These are phyloP conservation scores for Chrysodeixis includens DNA, from an alignment of 2,888 invertebrate genomes.

Conservation along the genomic window DNA sequence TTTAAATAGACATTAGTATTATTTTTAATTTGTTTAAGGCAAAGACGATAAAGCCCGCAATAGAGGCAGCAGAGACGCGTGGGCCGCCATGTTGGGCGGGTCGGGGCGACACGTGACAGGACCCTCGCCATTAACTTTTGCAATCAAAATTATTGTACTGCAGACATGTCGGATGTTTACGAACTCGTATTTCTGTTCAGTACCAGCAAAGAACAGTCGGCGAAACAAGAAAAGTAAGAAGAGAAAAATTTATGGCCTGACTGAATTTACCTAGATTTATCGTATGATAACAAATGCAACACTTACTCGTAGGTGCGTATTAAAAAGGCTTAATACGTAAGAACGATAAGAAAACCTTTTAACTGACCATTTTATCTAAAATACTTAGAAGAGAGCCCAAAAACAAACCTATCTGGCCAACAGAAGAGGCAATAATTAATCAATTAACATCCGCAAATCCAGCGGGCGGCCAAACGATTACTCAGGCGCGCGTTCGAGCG, in stretches of 20 bases:
- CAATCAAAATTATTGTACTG: constrained; percentile 18
- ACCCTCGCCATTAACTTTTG: constrained; percentile 16
- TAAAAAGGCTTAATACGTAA: too few species aligned
- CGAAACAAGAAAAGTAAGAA: too few species aligned
- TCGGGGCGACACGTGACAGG: constrained; percentile 14
- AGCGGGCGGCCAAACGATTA: constrained; percentile 50
- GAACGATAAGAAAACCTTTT: background rate
- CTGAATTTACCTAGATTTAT: background rate
- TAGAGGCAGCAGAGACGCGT: constrained; percentile 8
- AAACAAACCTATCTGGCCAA: constrained; percentile 37
- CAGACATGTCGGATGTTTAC: background rate
- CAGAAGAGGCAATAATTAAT: constrained; percentile 57
- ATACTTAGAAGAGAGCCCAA: background rate
- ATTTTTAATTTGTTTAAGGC: constrained; percentile 20
- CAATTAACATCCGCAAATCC: constrained; percentile 60
- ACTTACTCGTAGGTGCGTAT: too few species aligned
- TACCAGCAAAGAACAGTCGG: background rate
- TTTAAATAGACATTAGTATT: background rate
- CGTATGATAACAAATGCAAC: too few species aligned
- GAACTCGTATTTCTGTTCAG: background rate
- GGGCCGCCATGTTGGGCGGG: constrained; percentile 19
- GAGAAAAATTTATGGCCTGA: too few species aligned
- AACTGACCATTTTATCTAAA: background rate
- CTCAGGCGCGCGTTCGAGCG: constrained; percentile 13
- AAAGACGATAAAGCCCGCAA: constrained; percentile 7